These are phyloP conservation scores for Bryconaethiops microstoma DNA, from an alignment of 2,797 vertebrate genomes.

Conservation along the genomic window DNA sequence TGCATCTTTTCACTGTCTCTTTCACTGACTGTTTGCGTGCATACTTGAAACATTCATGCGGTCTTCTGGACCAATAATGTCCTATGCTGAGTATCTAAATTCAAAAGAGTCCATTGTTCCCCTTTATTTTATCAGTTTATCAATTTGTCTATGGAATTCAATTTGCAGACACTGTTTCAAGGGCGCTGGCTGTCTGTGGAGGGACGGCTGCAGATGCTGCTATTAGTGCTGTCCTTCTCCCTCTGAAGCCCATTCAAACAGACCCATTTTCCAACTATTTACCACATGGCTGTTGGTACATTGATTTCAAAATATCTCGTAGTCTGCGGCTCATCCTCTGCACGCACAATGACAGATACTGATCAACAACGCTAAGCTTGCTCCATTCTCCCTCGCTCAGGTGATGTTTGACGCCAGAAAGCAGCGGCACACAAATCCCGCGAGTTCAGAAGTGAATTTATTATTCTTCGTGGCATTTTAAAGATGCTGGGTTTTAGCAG, in stretches of 20 bases:
- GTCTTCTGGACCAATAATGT: constrained; percentile 8
- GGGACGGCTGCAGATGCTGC: constrained; percentile 16
- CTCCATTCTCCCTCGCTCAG: constrained; percentile 37
- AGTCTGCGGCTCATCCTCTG: constrained; percentile 42
- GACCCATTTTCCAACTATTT: constrained; percentile 53
- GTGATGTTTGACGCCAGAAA: constrained; percentile 34
- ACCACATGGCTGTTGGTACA: constrained; percentile 45
- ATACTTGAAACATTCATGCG: constrained; percentile 27
- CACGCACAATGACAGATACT: constrained; percentile 40
- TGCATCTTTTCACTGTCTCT: constrained; percentile 25
- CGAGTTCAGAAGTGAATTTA: constrained; percentile 2
- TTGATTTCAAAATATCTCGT: constrained; percentile 56
- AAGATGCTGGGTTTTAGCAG: background rate
- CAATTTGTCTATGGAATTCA: constrained; percentile 42
- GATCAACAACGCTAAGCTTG: constrained; percentile 50
- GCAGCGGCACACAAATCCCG: background rate
- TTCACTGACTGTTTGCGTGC: constrained; percentile 16
- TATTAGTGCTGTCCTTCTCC: constrained; percentile 41
- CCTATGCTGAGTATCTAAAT: constrained; percentile 11
- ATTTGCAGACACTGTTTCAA: constrained; percentile 47
- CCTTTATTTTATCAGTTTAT: constrained; percentile 41
- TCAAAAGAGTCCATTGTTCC: constrained; percentile 24
- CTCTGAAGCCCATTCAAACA: constrained; percentile 45
- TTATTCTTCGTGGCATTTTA: background rate
- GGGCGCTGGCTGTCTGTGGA: constrained; percentile 24